phyloP scores from a whole-genome alignment of 2,113 vertebrate species.

The Charadrius vociferus region DNA sequence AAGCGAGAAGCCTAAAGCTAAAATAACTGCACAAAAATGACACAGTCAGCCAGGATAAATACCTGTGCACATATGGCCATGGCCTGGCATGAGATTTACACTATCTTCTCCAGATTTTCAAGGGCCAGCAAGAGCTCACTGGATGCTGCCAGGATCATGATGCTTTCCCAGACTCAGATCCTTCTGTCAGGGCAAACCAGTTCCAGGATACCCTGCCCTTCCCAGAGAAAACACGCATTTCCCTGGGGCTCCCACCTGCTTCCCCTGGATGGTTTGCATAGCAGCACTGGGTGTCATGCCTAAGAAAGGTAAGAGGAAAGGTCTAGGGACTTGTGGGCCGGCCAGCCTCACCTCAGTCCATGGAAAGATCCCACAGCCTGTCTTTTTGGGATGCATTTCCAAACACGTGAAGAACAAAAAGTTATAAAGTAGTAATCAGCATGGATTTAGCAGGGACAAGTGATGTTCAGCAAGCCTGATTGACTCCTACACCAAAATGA shows the following conservation, averaged over 20 bases:
- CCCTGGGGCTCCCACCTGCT: not conserved
- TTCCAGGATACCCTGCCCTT: not conserved
- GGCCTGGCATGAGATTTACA: not conserved
- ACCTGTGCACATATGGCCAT: not conserved
- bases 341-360: not conserved
- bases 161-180: not conserved
- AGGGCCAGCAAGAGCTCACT: not conserved
- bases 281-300: not conserved
- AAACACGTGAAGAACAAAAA: not conserved
- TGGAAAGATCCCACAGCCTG: not conserved
- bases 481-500: not conserved
- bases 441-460: not conserved
- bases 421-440: not conserved
- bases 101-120: not conserved
- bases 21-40: not conserved
- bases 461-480: not conserved
- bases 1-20: not conserved
- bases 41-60: not conserved
- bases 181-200: not conserved
- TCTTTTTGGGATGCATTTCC: not conserved
- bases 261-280: not conserved
- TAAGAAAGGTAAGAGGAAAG: not conserved
- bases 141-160: not conserved
- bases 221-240: not conserved
- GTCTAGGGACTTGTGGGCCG: accelerated